phyloP scores from a whole-genome alignment of 1,140 invertebrate genomes.

The Antheraea pernyi region DNA sequence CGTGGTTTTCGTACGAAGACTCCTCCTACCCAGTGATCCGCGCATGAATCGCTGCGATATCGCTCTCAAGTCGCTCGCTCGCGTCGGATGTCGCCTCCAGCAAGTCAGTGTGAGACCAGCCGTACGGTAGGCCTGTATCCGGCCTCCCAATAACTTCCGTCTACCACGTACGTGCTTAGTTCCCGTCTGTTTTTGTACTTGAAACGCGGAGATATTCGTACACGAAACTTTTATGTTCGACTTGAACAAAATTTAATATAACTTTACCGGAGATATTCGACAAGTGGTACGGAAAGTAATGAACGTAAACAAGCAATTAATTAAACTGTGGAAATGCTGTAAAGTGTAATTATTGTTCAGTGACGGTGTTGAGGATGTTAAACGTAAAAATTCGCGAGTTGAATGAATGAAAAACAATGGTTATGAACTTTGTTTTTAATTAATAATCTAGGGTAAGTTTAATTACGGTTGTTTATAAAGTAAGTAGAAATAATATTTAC shows the following conservation, averaged over 20 bases:
- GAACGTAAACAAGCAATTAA: slow-evolving; percentile 36
- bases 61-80: slow-evolving; percentile 43
- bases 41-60: slow-evolving; percentile 58
- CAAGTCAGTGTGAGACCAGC: slow-evolving; percentile 47
- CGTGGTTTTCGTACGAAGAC: slow-evolving; percentile 63
- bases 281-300: slow-evolving; percentile 38
- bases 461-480: background rate
- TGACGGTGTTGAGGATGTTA: slow-evolving; percentile 23
- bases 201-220: slow-evolving; percentile 23
- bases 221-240: slow-evolving; percentile 38
- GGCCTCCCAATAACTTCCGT: slow-evolving; percentile 44
- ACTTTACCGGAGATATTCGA: slow-evolving; percentile 32
- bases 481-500: background rate
- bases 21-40: slow-evolving; percentile 64
- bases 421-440: slow-evolving; percentile 3
- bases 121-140: slow-evolving; percentile 46
- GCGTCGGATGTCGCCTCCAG: slow-evolving; percentile 36
- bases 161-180: slow-evolving; percentile 39
- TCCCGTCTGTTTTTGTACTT: slow-evolving; percentile 33
- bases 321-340: slow-evolving; percentile 33
- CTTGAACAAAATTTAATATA: slow-evolving; percentile 43
- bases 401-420: background rate
- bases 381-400: background rate
- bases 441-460: background rate
- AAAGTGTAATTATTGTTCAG: slow-evolving; percentile 39